Base-by-base conservation (phyloP, 2,113 vertebrate genomes). In the Zosterops hypoxanthus region DNA sequence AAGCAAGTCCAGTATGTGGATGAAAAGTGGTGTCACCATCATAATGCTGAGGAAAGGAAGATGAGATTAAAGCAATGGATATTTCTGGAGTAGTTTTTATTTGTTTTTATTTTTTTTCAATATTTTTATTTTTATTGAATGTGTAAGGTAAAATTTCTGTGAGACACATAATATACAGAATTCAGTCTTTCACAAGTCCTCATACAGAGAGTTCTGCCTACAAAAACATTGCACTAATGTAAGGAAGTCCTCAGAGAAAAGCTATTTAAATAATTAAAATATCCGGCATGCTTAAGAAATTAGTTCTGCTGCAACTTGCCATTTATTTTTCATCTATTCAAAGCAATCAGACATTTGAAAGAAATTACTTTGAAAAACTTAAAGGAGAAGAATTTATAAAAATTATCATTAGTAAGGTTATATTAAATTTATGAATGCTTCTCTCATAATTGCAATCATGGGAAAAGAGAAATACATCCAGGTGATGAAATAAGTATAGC, bases 251-350 rank as follows among this genome's bases (percentile, higher is more conserved):
- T 91, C 1, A 1, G 71, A 90, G 46, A 86, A 20, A 85, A 90
- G 14, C 5, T 69, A 20, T 76, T 93, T 94, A 53, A 96, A 96
- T 91, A 80, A 88, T 92, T 96, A 82, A 94, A 96, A 68, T 72
- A 82, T 47, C 75, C 92, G 63, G 12, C n/a, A 59, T 5, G 9
- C 18, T 22, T 86, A 82, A 94, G 46, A 69, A 90, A 94, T 90
- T 4, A 82, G 19, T 85, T 91, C 61, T 82, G 19, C 56, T 82
- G 41, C 13, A 86, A 59, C 11, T 79, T 85, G 14, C 8, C 53
- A 72, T 79, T 88, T 93, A 86, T 72, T 94, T 88, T 93, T 95
- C 44, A 88, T 77, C 53, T 94, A 42, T 90, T 85, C 61, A 88
- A 72, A 89, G 29, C 42, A 70, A 89, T 53, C 9, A 59, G 39